phyloP scores from a whole-genome alignment of 2,888 invertebrate species.

The Rhagium mordax region DNA sequence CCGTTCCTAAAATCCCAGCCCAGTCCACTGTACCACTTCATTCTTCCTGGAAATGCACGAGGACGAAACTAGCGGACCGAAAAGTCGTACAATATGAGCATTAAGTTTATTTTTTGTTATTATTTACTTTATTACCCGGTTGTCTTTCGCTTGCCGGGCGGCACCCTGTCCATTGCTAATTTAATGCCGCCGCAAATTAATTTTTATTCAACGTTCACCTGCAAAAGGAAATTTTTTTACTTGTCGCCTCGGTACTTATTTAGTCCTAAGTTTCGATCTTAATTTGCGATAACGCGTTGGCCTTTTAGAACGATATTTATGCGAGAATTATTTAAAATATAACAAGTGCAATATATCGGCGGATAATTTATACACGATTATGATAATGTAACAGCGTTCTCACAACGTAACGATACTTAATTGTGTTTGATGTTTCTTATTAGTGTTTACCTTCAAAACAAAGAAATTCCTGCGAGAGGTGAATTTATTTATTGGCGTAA shows the following conservation, averaged over 20 bases:
- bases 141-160: constrained; percentile 1
- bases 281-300: constrained; percentile 23
- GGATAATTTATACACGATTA: constrained; percentile 28
- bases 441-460: constrained; percentile 16
- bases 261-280: constrained; percentile 15
- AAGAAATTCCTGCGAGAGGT: not conserved
- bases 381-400: constrained; percentile 20
- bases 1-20: too few relatives aligned
- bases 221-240: constrained; percentile 12
- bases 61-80: not conserved
- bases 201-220: constrained; percentile 5
- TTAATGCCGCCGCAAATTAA: constrained; percentile 8
- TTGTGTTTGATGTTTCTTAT: not conserved
- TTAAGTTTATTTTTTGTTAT: not conserved
- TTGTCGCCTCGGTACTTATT: constrained; percentile 18
- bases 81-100: not conserved
- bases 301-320: constrained; percentile 32
- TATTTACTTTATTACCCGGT: constrained; percentile 1
- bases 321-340: constrained; percentile 23
- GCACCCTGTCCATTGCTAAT: not conserved
- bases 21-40: too few relatives aligned
- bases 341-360: constrained; percentile 23
- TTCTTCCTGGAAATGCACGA: not conserved
- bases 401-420: not conserved
- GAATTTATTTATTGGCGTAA: constrained; percentile 18